Base-by-base conservation (phyloP, 2,888 invertebrate genomes). In the Amphimallon solstitiale region DNA sequence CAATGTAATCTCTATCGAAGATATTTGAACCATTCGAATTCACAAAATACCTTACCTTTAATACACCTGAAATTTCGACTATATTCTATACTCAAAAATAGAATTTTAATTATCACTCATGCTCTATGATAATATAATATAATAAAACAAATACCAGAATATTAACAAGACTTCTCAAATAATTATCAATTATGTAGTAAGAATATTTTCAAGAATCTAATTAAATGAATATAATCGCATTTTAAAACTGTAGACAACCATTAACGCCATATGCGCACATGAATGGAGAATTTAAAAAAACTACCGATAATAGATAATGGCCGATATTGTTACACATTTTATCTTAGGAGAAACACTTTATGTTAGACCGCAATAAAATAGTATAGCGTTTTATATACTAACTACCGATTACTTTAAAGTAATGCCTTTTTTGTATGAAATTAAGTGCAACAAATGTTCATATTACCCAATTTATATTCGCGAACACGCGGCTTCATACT, bases 381-480 rank as follows among this genome's bases (percentile, higher is more conserved):
- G 14, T 21, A 43, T 9, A 5, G 56, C 56, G n/a, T 56, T 56
- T 56, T 56, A 40, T 56, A 40, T 56, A 40, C 56, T 40, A 63
- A 63, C 52, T 40, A 46, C 45, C 54, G 60, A 65, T 60, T 61
- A 60, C 65, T 51, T 59, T 40, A 52, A 43, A 10, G 29, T 61
- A 60, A 65, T 60, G 48, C 65, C 60, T 60, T 65, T 56, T 65
- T 61, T 49, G 65, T 51, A 46, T 15, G 43, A 38, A 17, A 10
- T 34, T 54, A 56, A 64, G 48, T 35, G 46, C 60, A 60, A 49
- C 65, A 65, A 51, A 43, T 52, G 59, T 63, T 63, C 63, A 54
- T 54, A 54, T 46, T 59, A 48, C 49, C 65, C 56, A 60, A 65
- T 65, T 65, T 65, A 65, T 49, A 59, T 59, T 46, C 65, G 19